A percentile compares a stretch with the other conserved stretches of the same genome.
Evolutionary conservation across 2,797 vertebrate genomes (phyloP).

Genomic region (Sebastes reedi): DNA sequence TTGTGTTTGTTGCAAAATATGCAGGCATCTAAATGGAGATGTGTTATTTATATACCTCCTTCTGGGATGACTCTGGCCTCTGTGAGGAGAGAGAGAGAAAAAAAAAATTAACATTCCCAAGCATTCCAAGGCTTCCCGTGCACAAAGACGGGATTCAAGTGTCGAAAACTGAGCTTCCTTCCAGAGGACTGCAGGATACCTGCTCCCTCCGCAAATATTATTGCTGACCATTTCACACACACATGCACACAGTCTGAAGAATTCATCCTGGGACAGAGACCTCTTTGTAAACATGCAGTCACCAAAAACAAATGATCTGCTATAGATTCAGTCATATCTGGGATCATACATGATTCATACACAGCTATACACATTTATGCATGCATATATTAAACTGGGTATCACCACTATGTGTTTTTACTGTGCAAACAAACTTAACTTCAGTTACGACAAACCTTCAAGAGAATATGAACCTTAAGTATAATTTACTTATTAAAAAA

Average conservation of each 20-base stretch:
- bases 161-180: constrained; percentile 37
- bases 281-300: constrained; percentile 53
- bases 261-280: constrained; percentile 42
- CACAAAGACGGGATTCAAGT: constrained; percentile 82
- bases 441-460: not conserved
- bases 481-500: not conserved
- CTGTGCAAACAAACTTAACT: not conserved
- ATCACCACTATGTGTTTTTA: not conserved
- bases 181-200: constrained; percentile 54
- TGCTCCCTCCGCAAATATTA: constrained; percentile 73
- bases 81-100: constrained; percentile 52
- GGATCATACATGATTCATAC: not conserved
- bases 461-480: not conserved
- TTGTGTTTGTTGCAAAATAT: constrained; percentile 5
- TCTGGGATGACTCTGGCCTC: constrained; percentile 84
- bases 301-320: constrained; percentile 24
- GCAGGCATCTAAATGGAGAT: not conserved
- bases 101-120: constrained; percentile 55
- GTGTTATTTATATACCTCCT: constrained; percentile 71
- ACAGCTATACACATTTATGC: not conserved
- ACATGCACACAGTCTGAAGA: constrained; percentile 15
- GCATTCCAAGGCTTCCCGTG: constrained; percentile 45
- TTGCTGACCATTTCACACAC: constrained; percentile 37
- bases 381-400: not conserved
- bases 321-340: constrained; percentile 15